Evolutionary conservation across 2,888 invertebrate genomes (phyloP), one percentile per base, ranked within the genome.

Genomic region (Andricus curvator): DNA sequence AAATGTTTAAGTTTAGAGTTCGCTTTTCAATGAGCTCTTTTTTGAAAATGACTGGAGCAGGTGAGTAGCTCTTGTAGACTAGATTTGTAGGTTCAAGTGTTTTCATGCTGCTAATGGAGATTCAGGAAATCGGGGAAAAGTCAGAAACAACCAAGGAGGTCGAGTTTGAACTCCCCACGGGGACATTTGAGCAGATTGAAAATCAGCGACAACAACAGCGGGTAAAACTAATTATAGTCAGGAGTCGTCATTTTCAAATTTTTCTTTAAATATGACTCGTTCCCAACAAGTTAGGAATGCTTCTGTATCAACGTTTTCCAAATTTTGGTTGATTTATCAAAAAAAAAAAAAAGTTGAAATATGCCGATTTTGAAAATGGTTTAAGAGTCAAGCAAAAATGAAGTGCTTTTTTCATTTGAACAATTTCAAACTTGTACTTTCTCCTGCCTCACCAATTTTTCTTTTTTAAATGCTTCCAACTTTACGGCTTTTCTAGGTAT

Each of bases 51-150:
- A 64, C 11, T 78, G 41, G 25, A 60, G 11, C 62, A 44, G 91
- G 90, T 91, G 90, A 91, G 91, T 91, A 90, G 88, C 78, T 86
- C 80, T 88, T 85, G 91, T 92, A 92, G 92, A 89, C 88, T 92
- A 92, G 92, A 91, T 90, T 86, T 92, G 91, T 92, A 92, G 92
- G 90, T 89, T 89, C 90, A 90, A 89, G 89, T 92, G 90, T 92
- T 92, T 92, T 92, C 92, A 92, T 92, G 92, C 92, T 92, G 92
- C 92, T 67, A 87, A 89, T 80, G 90, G 89, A 91, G 90, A 89
- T 79, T 85, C 89, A 90, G 87, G 92, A 91, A 87, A 84, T 84
- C 81, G 86, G 82, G 86, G 89, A 88, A 86, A 86, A 86, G 84
- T 83, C 84, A 80, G 90, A 90, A 83, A 84, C 87, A 81, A 88